phyloP scores from a whole-genome alignment of 2,113 vertebrate species.

The Lampris megalopsis region DNA sequence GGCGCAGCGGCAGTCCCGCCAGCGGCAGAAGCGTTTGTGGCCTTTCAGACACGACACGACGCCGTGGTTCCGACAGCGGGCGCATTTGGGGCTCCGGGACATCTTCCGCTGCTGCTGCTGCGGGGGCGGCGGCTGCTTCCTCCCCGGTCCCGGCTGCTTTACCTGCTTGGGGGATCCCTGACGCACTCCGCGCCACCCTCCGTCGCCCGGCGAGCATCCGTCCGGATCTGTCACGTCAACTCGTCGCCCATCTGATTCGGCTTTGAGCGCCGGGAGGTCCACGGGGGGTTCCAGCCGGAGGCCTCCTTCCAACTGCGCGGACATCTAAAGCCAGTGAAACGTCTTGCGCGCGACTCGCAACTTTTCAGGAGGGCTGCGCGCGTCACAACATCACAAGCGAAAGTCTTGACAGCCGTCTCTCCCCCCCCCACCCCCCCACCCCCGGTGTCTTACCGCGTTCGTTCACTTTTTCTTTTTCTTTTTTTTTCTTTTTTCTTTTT shows the following conservation, averaged over 20 bases:
- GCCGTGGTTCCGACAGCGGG: constrained; percentile 86
- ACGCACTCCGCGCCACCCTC: constrained; percentile 1
- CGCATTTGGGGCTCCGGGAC: constrained; percentile 85
- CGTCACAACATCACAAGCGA: not conserved
- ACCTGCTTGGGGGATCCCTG: too few species aligned
- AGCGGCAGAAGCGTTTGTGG: constrained; percentile 86
- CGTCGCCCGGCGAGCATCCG: constrained; percentile 49
- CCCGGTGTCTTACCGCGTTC: constrained; percentile 12
- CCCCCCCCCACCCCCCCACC: constrained; percentile 15
- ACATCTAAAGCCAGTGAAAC: constrained; percentile 74
- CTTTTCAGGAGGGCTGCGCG: not conserved
- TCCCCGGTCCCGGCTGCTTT: constrained; percentile 8
- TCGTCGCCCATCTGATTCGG: constrained; percentile 55
- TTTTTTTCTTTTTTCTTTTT: too few species aligned
- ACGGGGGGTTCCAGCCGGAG: constrained; percentile 57
- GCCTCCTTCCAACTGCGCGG: constrained; percentile 65
- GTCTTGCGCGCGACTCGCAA: not conserved
- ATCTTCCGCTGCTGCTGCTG: constrained; percentile 68
- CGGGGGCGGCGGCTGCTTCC: constrained; percentile 15
- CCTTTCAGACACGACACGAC: constrained; percentile 86
- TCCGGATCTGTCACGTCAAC: constrained; percentile 75
- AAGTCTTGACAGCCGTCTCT: not conserved
- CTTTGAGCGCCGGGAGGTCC: constrained; percentile 51
- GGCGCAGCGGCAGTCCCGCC: constrained; percentile 84
- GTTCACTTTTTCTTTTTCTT: too few species aligned